Evolutionary conservation across 2,113 vertebrate species (phyloP).

Genomic region (Saimiri boliviensis): DNA sequence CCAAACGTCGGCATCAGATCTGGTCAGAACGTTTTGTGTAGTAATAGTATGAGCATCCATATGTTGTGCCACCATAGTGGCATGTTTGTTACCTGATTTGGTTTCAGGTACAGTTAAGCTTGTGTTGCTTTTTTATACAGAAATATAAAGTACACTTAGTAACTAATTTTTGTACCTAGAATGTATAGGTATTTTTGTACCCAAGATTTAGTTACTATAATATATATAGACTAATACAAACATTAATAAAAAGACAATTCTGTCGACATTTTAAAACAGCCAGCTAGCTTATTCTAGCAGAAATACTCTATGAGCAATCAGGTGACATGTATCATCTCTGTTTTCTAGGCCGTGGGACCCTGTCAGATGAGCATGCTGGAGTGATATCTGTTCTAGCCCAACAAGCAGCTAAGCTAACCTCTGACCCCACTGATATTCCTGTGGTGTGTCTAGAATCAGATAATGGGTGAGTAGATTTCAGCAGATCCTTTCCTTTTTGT

Average conservation of each 20-base stretch:
- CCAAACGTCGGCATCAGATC: neutral
- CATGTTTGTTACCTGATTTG: neutral
- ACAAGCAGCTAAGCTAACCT: constrained; percentile 93
- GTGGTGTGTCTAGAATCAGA: constrained; percentile 97
- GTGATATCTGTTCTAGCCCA: constrained; percentile 95
- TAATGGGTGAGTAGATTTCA: constrained; percentile 87
- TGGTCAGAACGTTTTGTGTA: neutral
- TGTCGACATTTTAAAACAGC: neutral
- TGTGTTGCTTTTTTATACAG: neutral
- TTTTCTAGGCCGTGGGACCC: constrained; percentile 91
- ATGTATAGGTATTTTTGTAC: neutral
- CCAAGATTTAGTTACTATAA: neutral
- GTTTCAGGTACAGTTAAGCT: neutral
- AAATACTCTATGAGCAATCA: neutral
- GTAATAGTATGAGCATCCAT: neutral
- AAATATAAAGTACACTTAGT: neutral
- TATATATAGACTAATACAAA: neutral
- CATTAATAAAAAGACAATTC: constrained; percentile 32
- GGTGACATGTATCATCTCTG: neutral
- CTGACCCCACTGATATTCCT: constrained; percentile 93
- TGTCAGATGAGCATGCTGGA: constrained; percentile 96
- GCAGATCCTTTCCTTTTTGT: neutral
- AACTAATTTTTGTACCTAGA: neutral
- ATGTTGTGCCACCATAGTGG: neutral
- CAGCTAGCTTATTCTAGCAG: neutral